Percentiles rank a stretch among this genome's conserved stretches.
These are phyloP conservation scores for Parnassius orleans DNA, from an alignment of 2,888 invertebrate genomes.

Conservation along the genomic window DNA sequence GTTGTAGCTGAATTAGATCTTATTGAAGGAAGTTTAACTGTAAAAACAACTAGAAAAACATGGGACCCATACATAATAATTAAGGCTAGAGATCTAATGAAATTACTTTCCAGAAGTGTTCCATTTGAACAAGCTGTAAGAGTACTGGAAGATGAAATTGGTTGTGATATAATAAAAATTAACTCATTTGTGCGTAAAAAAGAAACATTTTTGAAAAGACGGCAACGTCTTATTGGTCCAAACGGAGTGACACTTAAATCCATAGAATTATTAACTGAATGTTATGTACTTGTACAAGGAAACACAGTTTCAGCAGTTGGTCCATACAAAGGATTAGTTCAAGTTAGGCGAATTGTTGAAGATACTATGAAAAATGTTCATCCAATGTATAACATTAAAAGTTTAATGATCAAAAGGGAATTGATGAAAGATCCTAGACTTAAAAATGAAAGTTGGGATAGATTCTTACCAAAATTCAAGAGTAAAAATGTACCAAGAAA, in stretches of 20 bases:
- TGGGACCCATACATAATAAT: conserved; percentile 99
- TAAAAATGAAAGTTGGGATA: conserved; percentile 96
- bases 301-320: conserved; percentile 98
- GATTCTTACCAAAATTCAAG: conserved; percentile 97
- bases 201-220: conserved; percentile 96
- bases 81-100: conserved; percentile 97
- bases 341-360: conserved; percentile 93
- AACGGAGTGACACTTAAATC: conserved; percentile 99
- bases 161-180: conserved; percentile 98
- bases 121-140: conserved; percentile 96
- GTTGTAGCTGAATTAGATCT: conserved; percentile 94
- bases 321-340: conserved; percentile 93
- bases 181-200: conserved; percentile 93
- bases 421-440: conserved; percentile 95
- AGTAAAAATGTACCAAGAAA: conserved; percentile 94
- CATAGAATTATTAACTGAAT: conserved; percentile 96
- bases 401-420: conserved; percentile 98
- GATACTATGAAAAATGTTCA: conserved; percentile 99
- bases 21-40: conserved; percentile 96
- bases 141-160: conserved; percentile 93
- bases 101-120: conserved; percentile 96
- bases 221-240: conserved; percentile 97
- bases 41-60: conserved; percentile 96
- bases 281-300: conserved; percentile 98
- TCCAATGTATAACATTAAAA: conserved; percentile 98